Evolutionary conservation across 2,797 vertebrate species (phyloP).

Genomic region (Hapalemur alaotrensis): DNA sequence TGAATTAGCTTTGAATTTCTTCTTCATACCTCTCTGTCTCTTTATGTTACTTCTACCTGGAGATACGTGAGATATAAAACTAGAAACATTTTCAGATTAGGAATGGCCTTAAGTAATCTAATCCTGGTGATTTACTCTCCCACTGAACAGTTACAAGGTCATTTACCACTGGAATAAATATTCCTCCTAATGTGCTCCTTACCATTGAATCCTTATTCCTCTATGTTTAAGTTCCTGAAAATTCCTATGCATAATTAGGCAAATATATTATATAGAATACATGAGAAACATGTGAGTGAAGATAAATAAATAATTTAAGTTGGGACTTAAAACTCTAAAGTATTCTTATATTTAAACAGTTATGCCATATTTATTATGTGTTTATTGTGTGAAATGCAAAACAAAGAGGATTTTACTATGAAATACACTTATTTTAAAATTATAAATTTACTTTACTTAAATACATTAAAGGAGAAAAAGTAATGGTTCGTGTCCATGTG

Average conservation of each 20-base stretch:
- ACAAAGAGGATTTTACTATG: constrained; percentile 61
- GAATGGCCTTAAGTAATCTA: background rate
- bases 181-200: background rate
- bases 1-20: constrained; percentile 26
- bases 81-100: background rate
- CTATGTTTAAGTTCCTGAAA: background rate
- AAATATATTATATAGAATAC: background rate
- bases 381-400: constrained; percentile 76
- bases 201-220: background rate
- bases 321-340: constrained; percentile 20
- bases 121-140: background rate
- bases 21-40: background rate
- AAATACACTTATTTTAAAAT: constrained; percentile 72
- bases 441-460: constrained; percentile 55
- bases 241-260: background rate
- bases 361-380: constrained; percentile 65
- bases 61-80: background rate
- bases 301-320: background rate
- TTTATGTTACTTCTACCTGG: background rate
- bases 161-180: background rate
- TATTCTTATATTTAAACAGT: constrained; percentile 31
- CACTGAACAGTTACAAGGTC: background rate
- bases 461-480: constrained; percentile 76
- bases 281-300: background rate
- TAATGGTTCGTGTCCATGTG: constrained; percentile 70